Base-by-base conservation (phyloP, 1,140 invertebrate species). In the Chrysomallon squamiferum region DNA sequence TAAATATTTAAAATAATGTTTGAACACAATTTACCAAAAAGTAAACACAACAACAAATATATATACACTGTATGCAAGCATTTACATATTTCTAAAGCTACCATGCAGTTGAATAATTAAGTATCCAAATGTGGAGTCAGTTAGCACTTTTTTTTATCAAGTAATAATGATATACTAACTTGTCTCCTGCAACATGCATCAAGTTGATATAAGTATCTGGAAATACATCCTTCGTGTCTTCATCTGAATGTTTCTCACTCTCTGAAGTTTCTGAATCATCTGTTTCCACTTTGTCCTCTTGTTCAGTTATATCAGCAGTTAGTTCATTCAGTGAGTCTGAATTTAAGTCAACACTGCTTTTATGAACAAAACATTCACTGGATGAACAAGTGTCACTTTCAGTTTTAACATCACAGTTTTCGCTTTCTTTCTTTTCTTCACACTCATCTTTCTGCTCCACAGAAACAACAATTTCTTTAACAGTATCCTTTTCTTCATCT, bases 201-300 rank as follows among this genome's bases (percentile, higher is more conserved):
- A 88, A 70, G 59, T 78, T 75, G 29, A 90, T 86, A 62, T 81
- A 73, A 7, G 89, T 89, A 74, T 90, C 89, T 1, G 89, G 89
- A 72, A 89, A 90, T 41, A 72, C 71, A 27, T 61, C 27, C 22
- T 73, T 74, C 9, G 66, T 64, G 1, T 58, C 65, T 22, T 76
- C 69, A 6, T 58, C 59, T 45, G 35, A 35, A 18, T 27, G 41
- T 59, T 65, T 47, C 20, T 41, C 59, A 49, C 62, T 41, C 22
- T 71, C 25, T 27, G 49, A 45, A 49, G 86, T 85, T 65, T 84
- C 80, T 50, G 87, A 86, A 66, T 77, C 72, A 52, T 80, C 75
- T 54, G 80, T 77, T 50, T 79, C 77, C 45, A 86, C 79, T 29
- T 75, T 88, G 88, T 3, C 62, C 65, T 72, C 73, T 35, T 70